Evolutionary conservation across 2,888 invertebrate species (phyloP).

Genomic region (Trissonchulus sp.): DNA sequence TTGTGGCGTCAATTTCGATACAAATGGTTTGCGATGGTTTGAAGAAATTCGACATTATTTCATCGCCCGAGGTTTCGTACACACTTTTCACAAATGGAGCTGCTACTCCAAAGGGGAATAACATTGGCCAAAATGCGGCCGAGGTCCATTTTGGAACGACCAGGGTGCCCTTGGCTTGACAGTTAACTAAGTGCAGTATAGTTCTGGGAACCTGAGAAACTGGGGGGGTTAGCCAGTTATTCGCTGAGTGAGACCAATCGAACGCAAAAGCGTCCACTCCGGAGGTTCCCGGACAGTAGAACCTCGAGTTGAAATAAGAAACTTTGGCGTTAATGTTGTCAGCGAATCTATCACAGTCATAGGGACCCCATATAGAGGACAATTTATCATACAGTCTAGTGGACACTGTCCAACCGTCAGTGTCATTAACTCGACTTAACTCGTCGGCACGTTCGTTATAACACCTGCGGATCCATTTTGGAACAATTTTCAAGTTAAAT

Average conservation of each 20-base stretch:
- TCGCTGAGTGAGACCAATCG: neutral
- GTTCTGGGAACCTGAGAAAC: slow-evolving; percentile 1
- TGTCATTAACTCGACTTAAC: neutral
- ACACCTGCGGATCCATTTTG: neutral
- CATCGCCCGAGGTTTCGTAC: no score
- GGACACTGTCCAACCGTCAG: neutral
- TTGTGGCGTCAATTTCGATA: no score
- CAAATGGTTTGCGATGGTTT: no score
- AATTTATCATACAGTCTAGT: neutral
- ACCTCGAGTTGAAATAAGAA: neutral
- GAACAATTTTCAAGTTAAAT: neutral
- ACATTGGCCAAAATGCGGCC: neutral
- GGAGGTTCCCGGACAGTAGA: neutral
- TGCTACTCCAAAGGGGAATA: neutral
- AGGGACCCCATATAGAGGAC: neutral
- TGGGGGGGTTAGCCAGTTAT: neutral
- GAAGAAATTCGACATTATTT: no score
- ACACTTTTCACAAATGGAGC: no score
- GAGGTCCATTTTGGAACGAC: neutral
- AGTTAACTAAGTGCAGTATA: neutral
- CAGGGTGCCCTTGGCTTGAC: neutral
- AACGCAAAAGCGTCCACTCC: neutral
- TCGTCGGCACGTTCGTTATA: neutral
- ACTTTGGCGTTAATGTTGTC: neutral
- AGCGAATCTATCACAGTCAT: neutral